These are phyloP conservation scores for Apodemus agrarius DNA, from an alignment of 2,797 vertebrate genomes.

Conservation along the genomic window DNA sequence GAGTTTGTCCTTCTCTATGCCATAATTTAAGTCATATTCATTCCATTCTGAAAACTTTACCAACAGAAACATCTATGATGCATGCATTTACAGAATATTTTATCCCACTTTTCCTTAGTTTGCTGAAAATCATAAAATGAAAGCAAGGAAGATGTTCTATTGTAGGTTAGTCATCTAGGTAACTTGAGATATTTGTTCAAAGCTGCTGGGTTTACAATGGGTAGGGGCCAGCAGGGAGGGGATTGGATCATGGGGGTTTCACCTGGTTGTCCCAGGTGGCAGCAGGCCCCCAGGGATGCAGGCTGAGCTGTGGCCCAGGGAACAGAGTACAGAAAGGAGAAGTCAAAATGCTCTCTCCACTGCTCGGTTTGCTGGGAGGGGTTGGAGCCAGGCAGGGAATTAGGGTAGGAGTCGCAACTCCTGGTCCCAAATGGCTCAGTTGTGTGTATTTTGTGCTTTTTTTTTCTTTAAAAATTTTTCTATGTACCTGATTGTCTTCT, in stretches of 20 bases:
- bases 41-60: not conserved
- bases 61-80: not conserved
- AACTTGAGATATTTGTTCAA: not conserved
- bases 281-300: not conserved
- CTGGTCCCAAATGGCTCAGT: not conserved
- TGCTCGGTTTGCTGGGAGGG: not conserved
- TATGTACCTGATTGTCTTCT: not conserved
- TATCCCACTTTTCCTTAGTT: not conserved
- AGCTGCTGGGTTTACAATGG: not conserved
- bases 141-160: not conserved
- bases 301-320: not conserved
- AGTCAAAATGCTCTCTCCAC: not conserved
- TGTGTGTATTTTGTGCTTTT: not conserved
- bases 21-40: not conserved
- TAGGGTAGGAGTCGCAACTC: not conserved
- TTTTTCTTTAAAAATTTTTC: not conserved
- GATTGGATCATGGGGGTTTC: not conserved
- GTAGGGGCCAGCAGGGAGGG: not conserved
- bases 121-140: not conserved
- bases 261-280: not conserved
- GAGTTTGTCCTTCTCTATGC: not conserved
- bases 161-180: not conserved
- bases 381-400: not conserved
- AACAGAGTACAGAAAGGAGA: not conserved
- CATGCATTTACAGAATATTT: not conserved